phyloP scores from a whole-genome alignment of 2,888 invertebrate species.

The Bhutanitis thaidina region DNA sequence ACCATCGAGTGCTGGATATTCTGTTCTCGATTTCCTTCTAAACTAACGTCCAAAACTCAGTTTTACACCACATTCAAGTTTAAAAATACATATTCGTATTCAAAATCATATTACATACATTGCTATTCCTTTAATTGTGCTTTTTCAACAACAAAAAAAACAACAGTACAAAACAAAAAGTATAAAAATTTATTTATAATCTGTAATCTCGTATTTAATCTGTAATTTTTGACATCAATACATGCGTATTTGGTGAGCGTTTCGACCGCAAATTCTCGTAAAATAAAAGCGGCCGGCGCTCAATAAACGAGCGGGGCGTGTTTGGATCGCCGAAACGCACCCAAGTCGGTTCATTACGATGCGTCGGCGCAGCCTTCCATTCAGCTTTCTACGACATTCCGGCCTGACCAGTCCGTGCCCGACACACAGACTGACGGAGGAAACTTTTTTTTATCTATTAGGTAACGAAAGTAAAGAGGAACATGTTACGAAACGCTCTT shows the following conservation, averaged over 20 bases:
- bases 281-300: not conserved
- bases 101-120: too few species aligned
- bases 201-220: too few species aligned
- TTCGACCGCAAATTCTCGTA: not conserved
- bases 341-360: conserved; percentile 34
- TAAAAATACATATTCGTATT: too few species aligned
- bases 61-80: too few species aligned
- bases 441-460: conserved; percentile 9
- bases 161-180: too few species aligned
- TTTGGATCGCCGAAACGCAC: conserved; percentile 30
- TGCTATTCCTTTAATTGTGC: too few species aligned
- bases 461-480: conserved; percentile 13
- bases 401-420: conserved; percentile 44
- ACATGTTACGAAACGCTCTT: conserved; percentile 1
- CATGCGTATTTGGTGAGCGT: not conserved
- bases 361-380: conserved; percentile 23
- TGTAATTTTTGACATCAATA: not conserved
- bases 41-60: not conserved
- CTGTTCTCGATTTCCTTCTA: not conserved
- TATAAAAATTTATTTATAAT: too few species aligned
- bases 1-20: not conserved
- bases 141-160: too few species aligned
- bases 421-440: conserved; percentile 17
- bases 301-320: conserved; percentile 26
- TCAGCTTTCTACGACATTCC: conserved; percentile 60